Conservation (phyloP, 2,113 vertebrate species). For the Ochotona princeps region DNA sequence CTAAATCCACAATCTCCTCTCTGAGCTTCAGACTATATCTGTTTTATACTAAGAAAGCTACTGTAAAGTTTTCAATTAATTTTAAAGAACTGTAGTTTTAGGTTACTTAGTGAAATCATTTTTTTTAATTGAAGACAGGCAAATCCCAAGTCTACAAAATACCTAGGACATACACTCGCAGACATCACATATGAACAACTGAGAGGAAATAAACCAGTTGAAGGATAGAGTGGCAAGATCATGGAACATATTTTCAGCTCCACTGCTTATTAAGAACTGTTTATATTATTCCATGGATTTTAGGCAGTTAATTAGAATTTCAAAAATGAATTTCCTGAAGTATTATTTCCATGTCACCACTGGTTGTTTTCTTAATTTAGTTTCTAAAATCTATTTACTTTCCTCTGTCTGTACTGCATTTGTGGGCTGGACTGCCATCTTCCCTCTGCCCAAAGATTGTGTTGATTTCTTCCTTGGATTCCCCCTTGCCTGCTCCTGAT, state of each 20-base stretch:
- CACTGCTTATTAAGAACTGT: background rate
- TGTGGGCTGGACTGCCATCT: background rate
- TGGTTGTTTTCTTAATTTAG: conserved; percentile 9
- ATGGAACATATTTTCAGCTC: background rate
- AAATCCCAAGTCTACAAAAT: conserved; percentile 61
- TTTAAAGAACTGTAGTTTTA: conserved; percentile 65
- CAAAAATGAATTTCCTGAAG: conserved; percentile 31
- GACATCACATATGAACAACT: background rate
- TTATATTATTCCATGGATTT: background rate
- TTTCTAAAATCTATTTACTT: background rate
- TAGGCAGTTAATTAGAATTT: conserved; percentile 34
- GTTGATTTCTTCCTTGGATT: background rate
- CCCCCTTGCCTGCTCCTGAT: background rate
- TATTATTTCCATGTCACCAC: background rate
- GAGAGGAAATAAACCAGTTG: background rate
- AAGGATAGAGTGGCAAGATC: background rate
- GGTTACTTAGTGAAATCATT: conserved; percentile 56
- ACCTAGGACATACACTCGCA: background rate
- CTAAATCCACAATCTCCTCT: conserved; percentile 65
- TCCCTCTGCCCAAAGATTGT: background rate
- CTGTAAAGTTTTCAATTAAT: conserved; percentile 74
- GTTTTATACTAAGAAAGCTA: conserved; percentile 72
- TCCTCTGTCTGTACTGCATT: background rate
- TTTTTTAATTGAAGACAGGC: conserved; percentile 67
- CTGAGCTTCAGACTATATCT: conserved; percentile 68